Percentiles rank a stretch among this genome's conserved stretches.
Conservation (phyloP, 2,113 vertebrate species). For the Larimichthys crocea region DNA sequence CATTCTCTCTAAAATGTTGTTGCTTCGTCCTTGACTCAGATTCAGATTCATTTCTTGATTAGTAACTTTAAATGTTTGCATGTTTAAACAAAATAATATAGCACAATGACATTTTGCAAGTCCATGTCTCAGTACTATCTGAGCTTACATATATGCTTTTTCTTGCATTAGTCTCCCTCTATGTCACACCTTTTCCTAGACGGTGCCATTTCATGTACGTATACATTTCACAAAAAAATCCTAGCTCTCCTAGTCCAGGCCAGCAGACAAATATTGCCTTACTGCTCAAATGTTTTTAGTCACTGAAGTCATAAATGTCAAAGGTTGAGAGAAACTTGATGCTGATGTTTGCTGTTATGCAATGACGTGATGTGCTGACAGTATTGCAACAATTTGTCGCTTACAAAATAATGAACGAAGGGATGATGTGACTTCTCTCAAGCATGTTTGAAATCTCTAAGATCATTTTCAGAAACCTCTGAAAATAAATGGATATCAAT, state of each 20-base stretch:
- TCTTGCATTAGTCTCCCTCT: not conserved
- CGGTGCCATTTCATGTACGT: not conserved
- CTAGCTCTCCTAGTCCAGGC: not conserved
- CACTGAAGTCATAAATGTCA: slow-evolving; percentile 3
- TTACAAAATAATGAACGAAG: not conserved
- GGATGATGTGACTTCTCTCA: not conserved
- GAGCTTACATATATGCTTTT: not conserved
- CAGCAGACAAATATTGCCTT: not conserved
- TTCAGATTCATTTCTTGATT: not conserved
- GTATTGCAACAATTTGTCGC: not conserved
- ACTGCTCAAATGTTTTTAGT: slow-evolving; percentile 22
- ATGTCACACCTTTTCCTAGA: not conserved
- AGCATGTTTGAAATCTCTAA: not conserved
- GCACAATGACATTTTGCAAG: too few species aligned
- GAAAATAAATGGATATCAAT: not conserved
- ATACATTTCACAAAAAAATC: slow-evolving; percentile 7
- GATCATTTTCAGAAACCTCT: not conserved
- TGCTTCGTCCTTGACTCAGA: not conserved
- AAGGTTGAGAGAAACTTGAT: slow-evolving; percentile 19
- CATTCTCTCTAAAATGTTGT: too few species aligned
- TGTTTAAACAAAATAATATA: not conserved
- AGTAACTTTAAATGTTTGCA: not conserved
- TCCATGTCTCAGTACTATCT: not conserved
- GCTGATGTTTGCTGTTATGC: not conserved
- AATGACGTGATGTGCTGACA: not conserved